phyloP scores from a whole-genome alignment of 2,888 invertebrate species.

The Polydesmus complanatus region DNA sequence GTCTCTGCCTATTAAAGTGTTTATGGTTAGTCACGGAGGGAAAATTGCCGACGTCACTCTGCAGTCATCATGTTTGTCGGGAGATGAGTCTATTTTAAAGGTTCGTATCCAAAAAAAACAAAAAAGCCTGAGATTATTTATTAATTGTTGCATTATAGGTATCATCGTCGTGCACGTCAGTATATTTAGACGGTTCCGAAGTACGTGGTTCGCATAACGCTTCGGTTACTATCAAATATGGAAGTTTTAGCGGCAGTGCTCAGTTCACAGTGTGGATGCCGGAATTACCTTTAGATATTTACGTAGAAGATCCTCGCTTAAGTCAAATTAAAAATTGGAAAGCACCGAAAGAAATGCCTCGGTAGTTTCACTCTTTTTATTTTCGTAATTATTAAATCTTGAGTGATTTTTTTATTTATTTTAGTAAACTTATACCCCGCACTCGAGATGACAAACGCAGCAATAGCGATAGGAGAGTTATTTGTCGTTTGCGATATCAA shows the following conservation, averaged over 20 bases:
- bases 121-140: background rate
- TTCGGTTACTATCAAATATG: slow-evolving; percentile 64
- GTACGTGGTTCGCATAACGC: slow-evolving; percentile 87
- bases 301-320: slow-evolving; percentile 71
- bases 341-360: slow-evolving; percentile 41
- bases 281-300: slow-evolving; percentile 79
- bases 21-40: slow-evolving; percentile 85
- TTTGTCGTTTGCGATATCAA: slow-evolving; percentile 72
- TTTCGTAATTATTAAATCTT: slow-evolving; percentile 17
- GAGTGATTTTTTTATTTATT: background rate
- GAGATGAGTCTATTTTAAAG: slow-evolving; percentile 90
- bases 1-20: slow-evolving; percentile 86
- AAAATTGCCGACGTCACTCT: slow-evolving; percentile 88
- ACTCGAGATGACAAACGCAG: slow-evolving; percentile 8
- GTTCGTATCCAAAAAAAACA: slow-evolving; percentile 45
- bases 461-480: background rate
- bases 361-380: slow-evolving; percentile 5
- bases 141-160: slow-evolving; percentile 45
- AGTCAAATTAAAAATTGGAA: slow-evolving; percentile 93
- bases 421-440: slow-evolving; percentile 10
- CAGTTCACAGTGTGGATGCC: slow-evolving; percentile 95
- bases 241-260: slow-evolving; percentile 74
- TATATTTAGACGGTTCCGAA: slow-evolving; percentile 92
- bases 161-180: slow-evolving; percentile 86
- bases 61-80: slow-evolving; percentile 85